These are phyloP conservation scores for Nannoperca obscura DNA, from an alignment of 2,797 vertebrate genomes.

Conservation along the genomic window DNA sequence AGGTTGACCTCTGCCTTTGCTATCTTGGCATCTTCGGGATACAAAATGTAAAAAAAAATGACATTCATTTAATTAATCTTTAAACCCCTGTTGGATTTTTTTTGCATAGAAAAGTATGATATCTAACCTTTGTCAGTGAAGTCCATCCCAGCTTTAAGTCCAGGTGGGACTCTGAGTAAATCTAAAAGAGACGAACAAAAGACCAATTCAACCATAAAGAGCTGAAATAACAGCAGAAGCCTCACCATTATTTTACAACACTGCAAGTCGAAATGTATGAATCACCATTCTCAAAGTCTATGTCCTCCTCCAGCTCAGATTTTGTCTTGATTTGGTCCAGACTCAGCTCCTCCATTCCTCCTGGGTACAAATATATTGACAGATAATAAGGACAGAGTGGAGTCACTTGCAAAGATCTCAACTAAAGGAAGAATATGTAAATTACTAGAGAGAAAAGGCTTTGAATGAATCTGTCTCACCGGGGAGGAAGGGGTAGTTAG, in stretches of 20 bases:
- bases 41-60: slow-evolving; percentile 2
- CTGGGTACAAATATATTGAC: slow-evolving; percentile 67
- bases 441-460: neutral
- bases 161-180: slow-evolving; percentile 89
- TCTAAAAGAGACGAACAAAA: slow-evolving; percentile 73
- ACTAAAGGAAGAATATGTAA: neutral
- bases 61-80: neutral
- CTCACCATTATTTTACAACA: neutral
- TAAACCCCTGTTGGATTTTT: neutral
- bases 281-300: slow-evolving; percentile 92
- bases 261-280: neutral
- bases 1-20: slow-evolving; percentile 82
- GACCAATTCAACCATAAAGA: neutral
- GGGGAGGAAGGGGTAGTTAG: slow-evolving; percentile 93
- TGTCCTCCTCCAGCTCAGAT: slow-evolving; percentile 87
- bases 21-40: slow-evolving; percentile 73
- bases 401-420: neutral
- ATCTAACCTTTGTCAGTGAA: slow-evolving; percentile 88
- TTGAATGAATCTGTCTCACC: slow-evolving; percentile 74
- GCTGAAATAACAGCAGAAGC: neutral
- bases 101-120: neutral
- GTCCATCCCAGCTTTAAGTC: slow-evolving; percentile 90
- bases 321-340: slow-evolving; percentile 89
- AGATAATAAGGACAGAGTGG: neutral
- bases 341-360: slow-evolving; percentile 93